Conservation (phyloP, 2,113 vertebrate species). For the Ptyas mucosa region DNA sequence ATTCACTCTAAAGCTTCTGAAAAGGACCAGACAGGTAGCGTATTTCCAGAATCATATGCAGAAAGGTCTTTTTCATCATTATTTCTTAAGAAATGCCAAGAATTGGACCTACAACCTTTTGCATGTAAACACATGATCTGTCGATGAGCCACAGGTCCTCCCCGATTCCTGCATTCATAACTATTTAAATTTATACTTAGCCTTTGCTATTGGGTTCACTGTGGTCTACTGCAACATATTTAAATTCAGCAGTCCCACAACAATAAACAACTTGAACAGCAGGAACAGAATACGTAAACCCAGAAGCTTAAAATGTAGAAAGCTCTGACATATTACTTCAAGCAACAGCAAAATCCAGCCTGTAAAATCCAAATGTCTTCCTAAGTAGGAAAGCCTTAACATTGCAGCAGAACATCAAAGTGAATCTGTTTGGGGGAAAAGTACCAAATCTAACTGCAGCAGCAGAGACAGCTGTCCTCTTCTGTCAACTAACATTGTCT, state of each 20-base stretch:
- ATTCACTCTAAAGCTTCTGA: neutral
- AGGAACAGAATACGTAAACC: neutral
- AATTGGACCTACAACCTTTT: neutral
- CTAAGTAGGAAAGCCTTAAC: neutral
- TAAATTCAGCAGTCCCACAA: neutral
- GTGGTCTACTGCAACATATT: neutral
- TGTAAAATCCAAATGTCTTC: neutral
- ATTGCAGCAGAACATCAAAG: neutral
- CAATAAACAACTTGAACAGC: neutral
- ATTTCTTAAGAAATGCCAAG: neutral
- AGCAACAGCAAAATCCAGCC: neutral
- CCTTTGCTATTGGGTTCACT: neutral
- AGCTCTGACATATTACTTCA: neutral
- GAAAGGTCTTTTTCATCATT: neutral
- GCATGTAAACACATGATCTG: neutral
- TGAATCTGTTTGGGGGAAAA: neutral
- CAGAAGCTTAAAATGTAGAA: neutral
- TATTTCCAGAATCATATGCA: neutral
- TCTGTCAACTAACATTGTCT: neutral
- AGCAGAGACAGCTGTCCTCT: neutral
- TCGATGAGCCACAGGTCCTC: too few species aligned
- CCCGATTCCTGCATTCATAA: neutral
- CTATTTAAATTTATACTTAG: neutral
- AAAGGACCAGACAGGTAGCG: too few species aligned
- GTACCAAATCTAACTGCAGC: neutral